A percentile compares a stretch with the other conserved stretches of the same genome.
phyloP scores from a whole-genome alignment of 2,888 invertebrate genomes.

The Ganaspis brasiliensis region DNA sequence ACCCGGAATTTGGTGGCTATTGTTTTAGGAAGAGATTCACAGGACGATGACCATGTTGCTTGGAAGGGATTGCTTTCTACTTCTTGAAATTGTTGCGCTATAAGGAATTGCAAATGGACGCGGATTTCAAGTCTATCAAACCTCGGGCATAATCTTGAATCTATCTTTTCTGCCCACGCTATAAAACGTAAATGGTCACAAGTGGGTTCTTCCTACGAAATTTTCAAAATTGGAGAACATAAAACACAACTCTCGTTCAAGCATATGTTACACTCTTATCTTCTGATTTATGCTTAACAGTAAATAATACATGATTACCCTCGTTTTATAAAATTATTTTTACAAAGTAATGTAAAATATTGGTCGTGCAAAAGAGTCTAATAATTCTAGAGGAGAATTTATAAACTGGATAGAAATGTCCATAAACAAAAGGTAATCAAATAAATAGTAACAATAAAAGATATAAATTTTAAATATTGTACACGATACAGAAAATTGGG shows the following conservation, averaged over 20 bases:
- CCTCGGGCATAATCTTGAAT: constrained; percentile 28
- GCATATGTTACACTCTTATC: background rate
- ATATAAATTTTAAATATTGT: no score
- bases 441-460: no score
- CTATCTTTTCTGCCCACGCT: constrained; percentile 30
- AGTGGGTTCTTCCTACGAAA: constrained; percentile 7
- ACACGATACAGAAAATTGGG: no score
- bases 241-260: background rate
- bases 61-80: constrained; percentile 13
- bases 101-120: constrained; percentile 29
- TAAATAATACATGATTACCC: background rate
- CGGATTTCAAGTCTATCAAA: constrained; percentile 18
- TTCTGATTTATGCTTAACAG: background rate
- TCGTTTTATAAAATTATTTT: background rate
- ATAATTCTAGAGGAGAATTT: no score
- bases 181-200: constrained; percentile 31
- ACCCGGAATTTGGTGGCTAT: constrained; percentile 22
- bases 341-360: background rate
- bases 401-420: no score
- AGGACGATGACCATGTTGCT: constrained; percentile 16
- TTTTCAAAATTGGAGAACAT: background rate
- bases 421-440: no score
- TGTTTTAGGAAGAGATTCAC: constrained; percentile 29
- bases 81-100: constrained; percentile 7
- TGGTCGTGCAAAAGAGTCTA: background rate